These are phyloP conservation scores for Melanostoma scalare DNA, from an alignment of 2,888 invertebrate genomes.

Conservation along the genomic window DNA sequence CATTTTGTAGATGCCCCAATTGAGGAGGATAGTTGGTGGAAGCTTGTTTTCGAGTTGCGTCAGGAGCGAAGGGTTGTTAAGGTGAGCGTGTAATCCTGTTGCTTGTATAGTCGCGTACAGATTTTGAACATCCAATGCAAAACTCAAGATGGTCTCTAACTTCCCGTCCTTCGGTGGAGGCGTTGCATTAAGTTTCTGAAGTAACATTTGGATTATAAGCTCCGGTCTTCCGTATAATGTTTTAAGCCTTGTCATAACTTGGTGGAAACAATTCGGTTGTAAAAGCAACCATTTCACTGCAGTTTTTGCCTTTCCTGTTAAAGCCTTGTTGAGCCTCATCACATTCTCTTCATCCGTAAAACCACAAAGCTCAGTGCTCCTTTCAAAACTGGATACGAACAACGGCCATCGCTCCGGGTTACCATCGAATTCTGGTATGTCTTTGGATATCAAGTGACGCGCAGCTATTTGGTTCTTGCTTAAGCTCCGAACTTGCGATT, in stretches of 20 bases:
- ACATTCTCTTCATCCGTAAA: too few relatives aligned
- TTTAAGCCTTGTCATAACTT: not conserved
- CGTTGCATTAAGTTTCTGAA: not conserved
- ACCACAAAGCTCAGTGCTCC: too few relatives aligned
- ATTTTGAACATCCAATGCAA: constrained; percentile 27
- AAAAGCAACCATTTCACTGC: not conserved
- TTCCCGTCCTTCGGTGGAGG: not conserved
- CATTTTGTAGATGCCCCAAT: constrained; percentile 35
- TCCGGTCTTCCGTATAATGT: not conserved
- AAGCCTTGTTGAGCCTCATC: too few relatives aligned
- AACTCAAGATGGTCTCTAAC: constrained; percentile 17
- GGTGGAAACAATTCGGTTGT: not conserved
- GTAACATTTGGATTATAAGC: not conserved
- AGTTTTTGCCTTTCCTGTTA: too few relatives aligned
- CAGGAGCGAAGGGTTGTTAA: constrained; percentile 24
- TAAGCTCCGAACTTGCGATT: too few relatives aligned
- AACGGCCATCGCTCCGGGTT: too few relatives aligned
- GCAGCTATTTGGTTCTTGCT: too few relatives aligned
- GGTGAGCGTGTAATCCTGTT: not conserved
- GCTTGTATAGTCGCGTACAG: constrained; percentile 24
- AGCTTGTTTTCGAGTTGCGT: constrained; percentile 37
- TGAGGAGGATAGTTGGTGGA: constrained; percentile 12
- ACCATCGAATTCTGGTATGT: too few relatives aligned
- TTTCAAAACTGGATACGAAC: too few relatives aligned
- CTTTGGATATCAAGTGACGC: too few relatives aligned